Conservation (phyloP, 2,113 vertebrate genomes). For the Odontesthes bonariensis region DNA sequence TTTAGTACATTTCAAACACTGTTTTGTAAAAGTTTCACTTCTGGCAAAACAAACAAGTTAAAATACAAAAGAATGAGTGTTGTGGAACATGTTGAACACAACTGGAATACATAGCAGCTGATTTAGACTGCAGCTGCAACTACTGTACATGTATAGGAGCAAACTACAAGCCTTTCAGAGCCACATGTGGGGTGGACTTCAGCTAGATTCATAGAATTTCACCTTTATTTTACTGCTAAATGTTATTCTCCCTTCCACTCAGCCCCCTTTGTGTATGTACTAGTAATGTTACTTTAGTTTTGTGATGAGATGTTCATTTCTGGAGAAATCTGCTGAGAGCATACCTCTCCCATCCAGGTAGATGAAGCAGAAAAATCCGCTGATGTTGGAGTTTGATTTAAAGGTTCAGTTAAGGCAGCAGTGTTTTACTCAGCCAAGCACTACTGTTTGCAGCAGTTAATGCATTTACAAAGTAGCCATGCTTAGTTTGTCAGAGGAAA, state of each 20-base stretch:
- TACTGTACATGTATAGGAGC: no score
- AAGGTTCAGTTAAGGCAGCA: conserved; percentile 47
- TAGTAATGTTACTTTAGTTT: no score
- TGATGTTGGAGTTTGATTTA: conserved; percentile 41
- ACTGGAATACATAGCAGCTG: not conserved
- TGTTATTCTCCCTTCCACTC: not conserved
- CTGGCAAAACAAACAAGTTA: no score
- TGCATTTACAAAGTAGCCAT: conserved; percentile 9
- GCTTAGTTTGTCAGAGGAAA: not conserved
- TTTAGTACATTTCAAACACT: no score
- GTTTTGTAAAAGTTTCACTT: no score
- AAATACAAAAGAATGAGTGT: no score
- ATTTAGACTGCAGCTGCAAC: not conserved
- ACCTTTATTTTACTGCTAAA: not conserved
- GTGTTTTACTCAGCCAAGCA: conserved; percentile 14
- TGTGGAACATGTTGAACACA: not conserved
- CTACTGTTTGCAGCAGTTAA: conserved; percentile 9
- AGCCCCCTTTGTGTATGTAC: not conserved
- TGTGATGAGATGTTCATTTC: not conserved
- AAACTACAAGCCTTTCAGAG: not conserved
- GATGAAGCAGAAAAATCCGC: conserved; percentile 29
- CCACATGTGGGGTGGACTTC: not conserved
- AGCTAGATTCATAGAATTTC: not conserved
- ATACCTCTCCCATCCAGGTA: not conserved
- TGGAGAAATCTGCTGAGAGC: conserved; percentile 11